Evolutionary conservation across 1,140 invertebrate species (phyloP).

Genomic region (Stenopsyche tienmushanensis): DNA sequence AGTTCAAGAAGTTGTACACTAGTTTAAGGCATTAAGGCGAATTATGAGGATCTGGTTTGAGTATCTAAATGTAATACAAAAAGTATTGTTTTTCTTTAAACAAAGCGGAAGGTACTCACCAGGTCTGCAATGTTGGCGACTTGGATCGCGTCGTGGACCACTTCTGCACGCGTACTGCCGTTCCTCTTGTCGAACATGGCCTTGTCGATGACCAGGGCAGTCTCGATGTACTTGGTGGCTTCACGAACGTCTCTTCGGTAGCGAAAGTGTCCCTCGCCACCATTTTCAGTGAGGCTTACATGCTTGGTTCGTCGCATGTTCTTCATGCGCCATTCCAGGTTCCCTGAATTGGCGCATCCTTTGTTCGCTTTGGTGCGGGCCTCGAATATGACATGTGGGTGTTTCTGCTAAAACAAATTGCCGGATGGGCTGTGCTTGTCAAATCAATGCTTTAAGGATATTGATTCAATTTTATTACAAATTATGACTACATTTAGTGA

Average conservation of each 20-base stretch:
- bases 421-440: conserved; percentile 49
- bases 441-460: too few species aligned
- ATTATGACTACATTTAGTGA: too few species aligned
- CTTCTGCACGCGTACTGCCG: conserved; percentile 83
- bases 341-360: conserved; percentile 81
- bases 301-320: conserved; percentile 65
- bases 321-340: conserved; percentile 71
- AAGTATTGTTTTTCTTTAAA: too few species aligned
- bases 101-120: too few species aligned
- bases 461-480: background rate
- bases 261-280: conserved; percentile 48
- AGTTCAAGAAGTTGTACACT: too few species aligned
- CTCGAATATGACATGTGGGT: conserved; percentile 95
- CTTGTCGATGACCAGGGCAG: conserved; percentile 88
- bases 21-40: too few species aligned
- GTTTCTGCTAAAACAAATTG: conserved; percentile 83
- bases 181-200: conserved; percentile 93
- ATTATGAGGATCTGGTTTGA: too few species aligned
- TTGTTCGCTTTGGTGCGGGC: conserved; percentile 83
- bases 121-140: conserved; percentile 95
- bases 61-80: too few species aligned
- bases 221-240: conserved; percentile 89
- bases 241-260: conserved; percentile 77
- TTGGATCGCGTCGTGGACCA: conserved; percentile 92
- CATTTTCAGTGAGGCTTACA: conserved; percentile 43